phyloP scores from a whole-genome alignment of 2,797 vertebrate genomes.

The Fundulus diaphanus region DNA sequence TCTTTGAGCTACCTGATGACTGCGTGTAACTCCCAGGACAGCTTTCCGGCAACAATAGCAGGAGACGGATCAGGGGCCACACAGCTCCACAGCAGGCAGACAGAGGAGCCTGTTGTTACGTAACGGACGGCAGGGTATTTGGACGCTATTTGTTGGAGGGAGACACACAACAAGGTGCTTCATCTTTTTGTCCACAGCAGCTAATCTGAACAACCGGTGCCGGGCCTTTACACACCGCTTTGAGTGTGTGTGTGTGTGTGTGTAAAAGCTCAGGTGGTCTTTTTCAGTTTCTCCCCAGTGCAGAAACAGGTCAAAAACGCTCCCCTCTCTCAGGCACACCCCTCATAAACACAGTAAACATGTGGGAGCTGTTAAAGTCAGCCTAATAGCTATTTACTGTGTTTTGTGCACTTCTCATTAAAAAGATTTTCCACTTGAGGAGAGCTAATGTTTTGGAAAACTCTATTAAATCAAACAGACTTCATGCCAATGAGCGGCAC shows the following conservation, averaged over 20 bases:
- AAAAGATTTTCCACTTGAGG: conserved; percentile 83
- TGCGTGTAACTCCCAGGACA: conserved; percentile 54
- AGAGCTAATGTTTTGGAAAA: conserved; percentile 85
- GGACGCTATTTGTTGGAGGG: conserved; percentile 55
- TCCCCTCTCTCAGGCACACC: conserved; percentile 73
- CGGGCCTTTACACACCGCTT: conserved; percentile 19
- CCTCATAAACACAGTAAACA: conserved; percentile 83
- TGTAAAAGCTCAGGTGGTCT: conserved; percentile 53
- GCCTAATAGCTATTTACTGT: conserved; percentile 85
- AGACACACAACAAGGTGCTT: conserved; percentile 58
- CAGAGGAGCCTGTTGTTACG: conserved; percentile 59
- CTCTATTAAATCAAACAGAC: conserved; percentile 74
- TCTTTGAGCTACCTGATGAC: conserved; percentile 51
- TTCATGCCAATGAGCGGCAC: conserved; percentile 73
- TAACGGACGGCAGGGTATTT: conserved; percentile 61
- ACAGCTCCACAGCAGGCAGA: conserved; percentile 47
- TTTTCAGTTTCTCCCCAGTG: conserved; percentile 6
- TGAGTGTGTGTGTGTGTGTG: conserved; percentile 28
- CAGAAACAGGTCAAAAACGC: conserved; percentile 35
- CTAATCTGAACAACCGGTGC: conserved; percentile 62
- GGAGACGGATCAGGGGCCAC: conserved; percentile 34
- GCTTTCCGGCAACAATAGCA: conserved; percentile 68
- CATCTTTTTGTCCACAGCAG: conserved; percentile 54
- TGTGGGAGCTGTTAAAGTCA: conserved; percentile 81
- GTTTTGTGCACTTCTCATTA: conserved; percentile 83